A percentile compares a stretch with the other conserved stretches of the same genome.
phyloP scores from a whole-genome alignment of 2,113 vertebrate species.

The Percina caprodes region DNA sequence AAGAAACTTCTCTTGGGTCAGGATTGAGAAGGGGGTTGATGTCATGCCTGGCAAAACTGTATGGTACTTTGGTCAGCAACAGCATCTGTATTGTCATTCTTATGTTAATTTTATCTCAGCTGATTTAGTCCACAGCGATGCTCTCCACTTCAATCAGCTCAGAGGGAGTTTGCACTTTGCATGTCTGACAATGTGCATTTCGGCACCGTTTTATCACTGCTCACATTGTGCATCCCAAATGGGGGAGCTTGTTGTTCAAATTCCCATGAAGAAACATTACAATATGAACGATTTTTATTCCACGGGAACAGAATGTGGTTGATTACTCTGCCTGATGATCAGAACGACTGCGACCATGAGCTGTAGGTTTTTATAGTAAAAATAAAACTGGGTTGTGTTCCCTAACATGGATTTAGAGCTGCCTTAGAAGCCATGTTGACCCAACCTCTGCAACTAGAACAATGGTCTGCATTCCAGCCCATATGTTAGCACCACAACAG shows the following conservation, averaged over 20 bases:
- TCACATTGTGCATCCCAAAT: conserved; percentile 38
- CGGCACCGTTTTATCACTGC: conserved; percentile 47
- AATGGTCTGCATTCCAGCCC: conserved; percentile 25
- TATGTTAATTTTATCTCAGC: conserved; percentile 11
- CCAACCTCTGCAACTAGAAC: conserved; percentile 36
- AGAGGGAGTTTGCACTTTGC: conserved; percentile 63
- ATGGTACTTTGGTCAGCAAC: not conserved
- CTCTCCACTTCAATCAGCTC: conserved; percentile 33
- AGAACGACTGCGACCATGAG: conserved; percentile 20
- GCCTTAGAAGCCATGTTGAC: conserved; percentile 19
- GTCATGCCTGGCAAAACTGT: conserved; percentile 19
- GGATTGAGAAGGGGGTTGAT: conserved; percentile 2
- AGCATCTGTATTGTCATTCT: conserved; percentile 25
- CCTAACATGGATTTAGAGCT: conserved; percentile 26
- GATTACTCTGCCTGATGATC: conserved; percentile 53
- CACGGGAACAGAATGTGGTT: conserved; percentile 37
- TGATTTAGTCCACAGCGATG: conserved; percentile 16
- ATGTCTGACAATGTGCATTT: conserved; percentile 53
- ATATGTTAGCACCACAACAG: conserved; percentile 14
- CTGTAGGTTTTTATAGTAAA: not conserved
- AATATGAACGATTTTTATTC: conserved; percentile 72
- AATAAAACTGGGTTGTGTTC: not conserved
- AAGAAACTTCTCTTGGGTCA: conserved; percentile 17
- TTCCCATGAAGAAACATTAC: conserved; percentile 70
- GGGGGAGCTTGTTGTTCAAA: conserved; percentile 54